Percentiles rank a stretch among this genome's conserved stretches.
Conservation (phyloP, 2,888 invertebrate species). For the Deilephila elpenor region DNA sequence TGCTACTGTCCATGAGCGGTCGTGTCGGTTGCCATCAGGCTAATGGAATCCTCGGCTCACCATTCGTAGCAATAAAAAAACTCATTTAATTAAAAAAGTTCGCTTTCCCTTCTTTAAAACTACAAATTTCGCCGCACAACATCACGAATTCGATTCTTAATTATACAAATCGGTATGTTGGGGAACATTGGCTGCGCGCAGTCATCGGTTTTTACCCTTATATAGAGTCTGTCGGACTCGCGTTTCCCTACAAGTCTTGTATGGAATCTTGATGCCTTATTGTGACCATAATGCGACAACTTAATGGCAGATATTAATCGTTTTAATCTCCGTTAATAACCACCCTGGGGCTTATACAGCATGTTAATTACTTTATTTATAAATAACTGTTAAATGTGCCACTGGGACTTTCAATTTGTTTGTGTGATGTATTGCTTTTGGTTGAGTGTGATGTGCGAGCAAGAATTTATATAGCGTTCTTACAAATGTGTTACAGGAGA, state of each 20-base stretch:
- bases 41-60: no score
- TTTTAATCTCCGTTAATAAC: constrained; percentile 49
- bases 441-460: not conserved
- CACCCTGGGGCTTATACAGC: not conserved
- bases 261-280: constrained; percentile 58
- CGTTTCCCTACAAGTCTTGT: constrained; percentile 44
- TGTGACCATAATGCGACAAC: constrained; percentile 59
- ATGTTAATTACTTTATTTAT: constrained; percentile 24
- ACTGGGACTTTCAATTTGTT: not conserved
- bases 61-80: no score
- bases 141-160: constrained; percentile 23
- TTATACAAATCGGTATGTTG: constrained; percentile 18
- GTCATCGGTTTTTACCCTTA: constrained; percentile 23
- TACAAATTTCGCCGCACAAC: constrained; percentile 36
- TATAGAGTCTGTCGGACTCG: constrained; percentile 29
- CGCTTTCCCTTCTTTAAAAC: constrained; percentile 42
- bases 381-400: constrained; percentile 11
- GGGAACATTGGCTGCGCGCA: constrained; percentile 2
- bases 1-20: no score
- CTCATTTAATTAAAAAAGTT: not conserved
- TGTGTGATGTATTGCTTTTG: not conserved
- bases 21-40: no score
- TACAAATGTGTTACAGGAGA: no score
- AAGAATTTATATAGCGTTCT: not conserved
- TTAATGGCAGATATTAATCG: constrained; percentile 62